These are phyloP conservation scores for Leptopterna dolabrata DNA, from an alignment of 2,888 invertebrate genomes.

Conservation along the genomic window DNA sequence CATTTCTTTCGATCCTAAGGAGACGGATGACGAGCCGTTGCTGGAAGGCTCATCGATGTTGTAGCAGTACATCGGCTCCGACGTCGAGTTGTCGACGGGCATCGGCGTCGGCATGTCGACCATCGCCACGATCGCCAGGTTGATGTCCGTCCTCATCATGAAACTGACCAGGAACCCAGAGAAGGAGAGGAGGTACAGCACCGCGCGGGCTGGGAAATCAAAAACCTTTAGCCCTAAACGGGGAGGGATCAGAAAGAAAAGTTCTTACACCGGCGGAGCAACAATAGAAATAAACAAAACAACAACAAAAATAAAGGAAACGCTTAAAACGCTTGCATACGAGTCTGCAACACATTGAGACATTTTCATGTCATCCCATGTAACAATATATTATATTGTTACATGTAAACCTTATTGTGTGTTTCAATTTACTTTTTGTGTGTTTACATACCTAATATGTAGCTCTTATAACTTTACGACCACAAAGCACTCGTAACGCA, in stretches of 20 bases:
- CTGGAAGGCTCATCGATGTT: slow-evolving; percentile 1
- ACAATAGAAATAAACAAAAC: background rate
- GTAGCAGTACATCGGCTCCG: slow-evolving; percentile 52
- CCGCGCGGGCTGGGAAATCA: slow-evolving; percentile 73
- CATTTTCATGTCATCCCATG: too few species aligned
- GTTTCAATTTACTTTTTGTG: too few species aligned
- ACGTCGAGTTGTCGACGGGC: slow-evolving; percentile 31
- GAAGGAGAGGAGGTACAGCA: slow-evolving; percentile 78
- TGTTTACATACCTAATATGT: too few species aligned
- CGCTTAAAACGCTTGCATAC: background rate
- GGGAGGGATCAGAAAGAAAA: slow-evolving; percentile 10
- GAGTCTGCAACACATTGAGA: too few species aligned
- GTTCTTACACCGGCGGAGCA: background rate
- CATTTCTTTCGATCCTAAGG: slow-evolving; percentile 11
- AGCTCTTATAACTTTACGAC: too few species aligned
- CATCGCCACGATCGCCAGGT: slow-evolving; percentile 79
- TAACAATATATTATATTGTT: too few species aligned
- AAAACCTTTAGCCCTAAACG: slow-evolving; percentile 27
- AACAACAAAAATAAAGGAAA: background rate
- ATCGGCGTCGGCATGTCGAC: slow-evolving; percentile 66
- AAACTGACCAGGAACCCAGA: slow-evolving; percentile 79
- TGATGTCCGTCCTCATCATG: slow-evolving; percentile 82
- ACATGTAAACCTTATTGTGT: too few species aligned
- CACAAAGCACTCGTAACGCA: too few species aligned
- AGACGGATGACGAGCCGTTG: slow-evolving; percentile 6